phyloP scores from a whole-genome alignment of 92 coral and sea anemone species.

The Scolanthus callimorphus region DNA sequence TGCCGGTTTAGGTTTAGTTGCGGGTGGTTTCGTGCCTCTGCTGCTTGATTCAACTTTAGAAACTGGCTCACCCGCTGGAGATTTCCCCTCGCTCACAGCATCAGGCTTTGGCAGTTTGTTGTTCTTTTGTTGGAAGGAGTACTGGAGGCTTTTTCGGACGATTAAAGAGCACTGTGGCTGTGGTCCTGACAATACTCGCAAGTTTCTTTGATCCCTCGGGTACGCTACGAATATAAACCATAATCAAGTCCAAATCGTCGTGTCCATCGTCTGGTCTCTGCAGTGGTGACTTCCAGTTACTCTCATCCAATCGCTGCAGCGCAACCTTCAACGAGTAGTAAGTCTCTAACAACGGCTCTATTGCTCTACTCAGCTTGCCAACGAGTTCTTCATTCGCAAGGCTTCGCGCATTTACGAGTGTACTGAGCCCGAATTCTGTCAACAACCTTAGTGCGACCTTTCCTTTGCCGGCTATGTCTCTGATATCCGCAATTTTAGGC shows the following conservation, averaged over 20 bases:
- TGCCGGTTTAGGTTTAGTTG: slow-evolving; percentile 1
- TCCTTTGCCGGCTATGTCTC: slow-evolving; percentile 89
- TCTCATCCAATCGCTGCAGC: slow-evolving; percentile 82
- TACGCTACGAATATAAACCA: slow-evolving; percentile 75
- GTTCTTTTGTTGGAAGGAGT: neutral
- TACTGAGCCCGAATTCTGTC: slow-evolving; percentile 91
- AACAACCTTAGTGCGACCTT: slow-evolving; percentile 88
- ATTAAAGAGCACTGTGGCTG: slow-evolving; percentile 56
- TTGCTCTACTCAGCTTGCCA: slow-evolving; percentile 73
- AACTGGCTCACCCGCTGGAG: no score
- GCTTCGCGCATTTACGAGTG: slow-evolving; percentile 72
- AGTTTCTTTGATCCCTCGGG: slow-evolving; percentile 80
- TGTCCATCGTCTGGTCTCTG: slow-evolving; percentile 54
- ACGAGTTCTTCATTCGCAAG: slow-evolving; percentile 57
- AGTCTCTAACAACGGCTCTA: slow-evolving; percentile 85
- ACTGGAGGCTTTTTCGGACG: slow-evolving; percentile 17
- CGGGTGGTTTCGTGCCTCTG: no score
- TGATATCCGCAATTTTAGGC: slow-evolving; percentile 74
- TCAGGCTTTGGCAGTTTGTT: neutral
- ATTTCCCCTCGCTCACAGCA: no score
- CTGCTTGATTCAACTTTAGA: no score
- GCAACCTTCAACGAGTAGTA: slow-evolving; percentile 89
- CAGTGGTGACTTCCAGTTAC: slow-evolving; percentile 76
- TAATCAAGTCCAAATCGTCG: slow-evolving; percentile 86
- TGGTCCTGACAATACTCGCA: slow-evolving; percentile 65